These are phyloP conservation scores for Rhincodon typus DNA, from an alignment of 2,797 vertebrate genomes.

Conservation along the genomic window DNA sequence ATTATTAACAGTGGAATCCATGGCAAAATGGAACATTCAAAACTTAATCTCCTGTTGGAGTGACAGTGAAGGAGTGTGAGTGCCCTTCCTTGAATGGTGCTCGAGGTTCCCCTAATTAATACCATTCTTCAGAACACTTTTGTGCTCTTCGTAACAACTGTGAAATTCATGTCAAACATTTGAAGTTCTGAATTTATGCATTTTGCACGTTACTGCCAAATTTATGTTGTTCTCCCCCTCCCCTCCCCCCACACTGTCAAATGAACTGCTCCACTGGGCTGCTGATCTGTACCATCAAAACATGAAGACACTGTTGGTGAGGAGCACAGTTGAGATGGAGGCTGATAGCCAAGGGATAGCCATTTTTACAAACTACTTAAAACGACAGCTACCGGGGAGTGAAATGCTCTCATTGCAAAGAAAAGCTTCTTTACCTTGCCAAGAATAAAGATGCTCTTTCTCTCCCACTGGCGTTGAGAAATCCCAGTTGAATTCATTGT, in stretches of 20 bases:
- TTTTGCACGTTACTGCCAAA: conserved; percentile 31
- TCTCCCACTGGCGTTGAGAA: not conserved
- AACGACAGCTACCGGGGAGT: not conserved
- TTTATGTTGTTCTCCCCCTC: conserved; percentile 20
- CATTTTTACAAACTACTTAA: not conserved
- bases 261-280: conserved; percentile 32
- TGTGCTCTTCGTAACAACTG: no score
- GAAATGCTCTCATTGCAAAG: not conserved
- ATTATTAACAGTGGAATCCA: not conserved
- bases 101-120: not conserved
- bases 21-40: conserved; percentile 37
- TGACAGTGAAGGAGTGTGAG: not conserved
- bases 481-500: not conserved
- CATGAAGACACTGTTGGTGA: conserved; percentile 24
- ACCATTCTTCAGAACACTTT: not conserved
- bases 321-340: not conserved
- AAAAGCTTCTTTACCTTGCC: not conserved
- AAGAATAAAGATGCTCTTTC: not conserved
- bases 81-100: not conserved
- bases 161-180: no score
- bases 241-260: conserved; percentile 7
- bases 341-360: not conserved
- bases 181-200: conserved; percentile 28
- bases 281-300: not conserved
- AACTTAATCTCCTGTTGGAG: conserved; percentile 15